Base-by-base conservation (phyloP, 2,113 vertebrate genomes). In the Mus spicilegus region DNA sequence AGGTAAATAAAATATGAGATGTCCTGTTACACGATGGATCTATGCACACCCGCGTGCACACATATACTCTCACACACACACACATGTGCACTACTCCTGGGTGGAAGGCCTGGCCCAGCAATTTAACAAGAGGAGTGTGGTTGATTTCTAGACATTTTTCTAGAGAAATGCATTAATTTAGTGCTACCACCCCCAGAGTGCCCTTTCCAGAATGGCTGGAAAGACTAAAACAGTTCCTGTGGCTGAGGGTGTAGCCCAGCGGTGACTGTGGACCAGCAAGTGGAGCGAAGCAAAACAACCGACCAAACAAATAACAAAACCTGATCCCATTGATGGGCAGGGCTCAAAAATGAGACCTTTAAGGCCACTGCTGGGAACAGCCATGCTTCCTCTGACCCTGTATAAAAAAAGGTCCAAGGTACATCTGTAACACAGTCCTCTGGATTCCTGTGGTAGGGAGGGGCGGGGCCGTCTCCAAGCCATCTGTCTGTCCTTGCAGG, bases 401-500 rank as follows among this genome's bases (percentile, higher is more conserved):
- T 26, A 58, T 56, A 77, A 80, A 78, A 78, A 20, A 4, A 8
- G 3, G 19, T 26, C 17, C 56, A 11, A 0, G 3, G 0, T 9
- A 54, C 1, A 1, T 39, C n/a, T 1, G 14, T 9, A 0, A 7
- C 49, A 20, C 2, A 3, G 90, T 49, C 39, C 82, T 46, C 75
- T 5, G 75, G 5, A 28, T 14, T 42, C 20, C 3, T 56, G 39
- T 75, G 77, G 33, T 16, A 56, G 28, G 33, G 75, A 30, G 28
- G 4, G 3, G 72, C 36, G 0, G 0, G 3, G 13, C 70, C 91
- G 56, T 8, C 69, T 95, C 54, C 86, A 17, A 36, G 78, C 0
- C 78, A 0, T 81, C 26, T 96, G 42, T 86, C 8, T 96, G 54
- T 85, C 7, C 61, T 11, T 49, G 5, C 97, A 99, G 99, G 95